phyloP scores from a whole-genome alignment of 2,113 vertebrate genomes.

The Seriola rivoliana region DNA sequence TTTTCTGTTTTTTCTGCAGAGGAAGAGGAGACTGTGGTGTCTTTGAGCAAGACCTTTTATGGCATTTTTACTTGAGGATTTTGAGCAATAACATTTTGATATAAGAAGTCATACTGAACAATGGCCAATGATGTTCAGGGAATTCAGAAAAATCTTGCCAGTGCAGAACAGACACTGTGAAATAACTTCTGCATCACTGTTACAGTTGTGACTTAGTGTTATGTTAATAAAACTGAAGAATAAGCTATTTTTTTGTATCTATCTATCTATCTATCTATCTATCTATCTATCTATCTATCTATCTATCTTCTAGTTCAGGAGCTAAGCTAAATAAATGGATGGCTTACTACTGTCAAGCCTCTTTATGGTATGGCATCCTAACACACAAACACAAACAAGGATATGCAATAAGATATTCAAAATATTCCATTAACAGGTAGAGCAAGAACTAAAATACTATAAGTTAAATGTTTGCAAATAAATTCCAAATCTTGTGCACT shows the following conservation, averaged over 20 bases:
- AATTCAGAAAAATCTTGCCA: neutral
- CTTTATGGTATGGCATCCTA: neutral
- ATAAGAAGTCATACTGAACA: constrained; percentile 3
- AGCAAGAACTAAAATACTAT: too few species aligned
- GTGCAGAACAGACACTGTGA: too few species aligned
- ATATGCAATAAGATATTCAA: neutral
- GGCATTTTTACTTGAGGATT: too few species aligned
- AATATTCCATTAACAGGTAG: neutral
- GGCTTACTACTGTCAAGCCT: neutral
- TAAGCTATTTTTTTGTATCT: too few species aligned
- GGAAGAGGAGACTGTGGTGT: neutral
- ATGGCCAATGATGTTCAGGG: neutral
- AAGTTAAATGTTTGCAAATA: neutral
- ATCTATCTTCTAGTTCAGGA: neutral
- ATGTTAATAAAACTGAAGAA: too few species aligned
- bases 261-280: too few species aligned
- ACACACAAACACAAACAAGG: neutral
- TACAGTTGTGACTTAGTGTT: too few species aligned
- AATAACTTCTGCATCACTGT: too few species aligned
- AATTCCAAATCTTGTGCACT: too few species aligned
- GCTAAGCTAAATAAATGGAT: neutral
- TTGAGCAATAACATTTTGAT: too few species aligned
- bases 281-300: too few species aligned
- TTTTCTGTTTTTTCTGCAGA: neutral
- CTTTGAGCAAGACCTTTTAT: neutral